These are phyloP conservation scores for Andrena fulva DNA, from an alignment of 2,888 invertebrate genomes.

Conservation along the genomic window DNA sequence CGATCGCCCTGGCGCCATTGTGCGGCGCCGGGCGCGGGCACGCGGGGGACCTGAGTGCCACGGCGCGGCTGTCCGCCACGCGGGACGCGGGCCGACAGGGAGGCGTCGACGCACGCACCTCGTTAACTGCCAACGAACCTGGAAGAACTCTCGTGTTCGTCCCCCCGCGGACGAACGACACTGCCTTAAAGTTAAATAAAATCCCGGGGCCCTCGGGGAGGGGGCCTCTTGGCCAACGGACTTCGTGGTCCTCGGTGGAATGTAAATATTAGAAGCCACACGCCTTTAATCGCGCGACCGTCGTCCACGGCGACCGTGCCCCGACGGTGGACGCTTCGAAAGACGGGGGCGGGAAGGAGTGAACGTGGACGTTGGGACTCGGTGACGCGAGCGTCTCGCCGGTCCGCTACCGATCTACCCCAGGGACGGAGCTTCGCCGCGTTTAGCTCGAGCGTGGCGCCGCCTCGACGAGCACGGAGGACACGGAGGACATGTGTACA, in stretches of 20 bases:
- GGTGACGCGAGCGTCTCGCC: background rate
- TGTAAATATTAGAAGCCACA: slow-evolving; percentile 55
- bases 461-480: background rate
- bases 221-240: slow-evolving; percentile 7
- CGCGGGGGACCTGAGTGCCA: background rate
- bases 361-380: background rate
- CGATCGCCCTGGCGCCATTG: slow-evolving; percentile 31
- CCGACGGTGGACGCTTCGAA: background rate
- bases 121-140: slow-evolving; percentile 76
- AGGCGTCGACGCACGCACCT: slow-evolving; percentile 23
- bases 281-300: slow-evolving; percentile 44
- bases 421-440: too few species aligned
- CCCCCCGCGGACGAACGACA: slow-evolving; percentile 64
- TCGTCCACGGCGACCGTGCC: slow-evolving; percentile 20
- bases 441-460: too few species aligned
- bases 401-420: too few species aligned
- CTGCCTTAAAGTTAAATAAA: slow-evolving; percentile 79
- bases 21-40: background rate
- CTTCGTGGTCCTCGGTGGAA: slow-evolving; percentile 37
- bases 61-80: background rate
- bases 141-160: slow-evolving; percentile 54
- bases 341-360: background rate
- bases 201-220: slow-evolving; percentile 28
- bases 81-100: slow-evolving; percentile 11
- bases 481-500: slow-evolving; percentile 45